These are phyloP conservation scores for Brachionus manjavacas DNA, from an alignment of 1,140 invertebrate species.

Conservation along the genomic window DNA sequence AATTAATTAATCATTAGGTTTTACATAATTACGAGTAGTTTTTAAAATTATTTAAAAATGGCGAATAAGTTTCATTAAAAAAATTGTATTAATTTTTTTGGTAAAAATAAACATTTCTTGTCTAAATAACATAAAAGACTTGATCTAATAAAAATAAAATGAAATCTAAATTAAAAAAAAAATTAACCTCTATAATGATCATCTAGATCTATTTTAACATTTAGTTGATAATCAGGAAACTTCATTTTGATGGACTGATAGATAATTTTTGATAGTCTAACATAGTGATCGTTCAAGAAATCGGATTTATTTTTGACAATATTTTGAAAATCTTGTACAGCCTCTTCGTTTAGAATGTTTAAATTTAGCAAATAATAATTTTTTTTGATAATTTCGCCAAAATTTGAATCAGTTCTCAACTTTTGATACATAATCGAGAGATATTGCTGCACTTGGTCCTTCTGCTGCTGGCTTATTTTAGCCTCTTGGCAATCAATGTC, in stretches of 20 bases:
- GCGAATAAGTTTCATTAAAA: too few relatives aligned
- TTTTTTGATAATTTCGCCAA: neutral
- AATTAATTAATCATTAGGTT: too few relatives aligned
- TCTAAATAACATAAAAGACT: too few relatives aligned
- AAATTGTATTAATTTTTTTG: too few relatives aligned
- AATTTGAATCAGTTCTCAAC: neutral
- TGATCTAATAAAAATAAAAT: neutral
- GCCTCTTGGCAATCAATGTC: slow-evolving; percentile 11
- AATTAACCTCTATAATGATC: neutral
- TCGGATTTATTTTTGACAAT: neutral
- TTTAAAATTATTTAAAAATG: too few relatives aligned
- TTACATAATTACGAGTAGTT: too few relatives aligned
- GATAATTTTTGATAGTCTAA: neutral
- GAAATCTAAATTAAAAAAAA: neutral
- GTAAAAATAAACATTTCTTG: too few relatives aligned
- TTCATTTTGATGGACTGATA: neutral
- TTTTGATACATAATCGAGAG: neutral
- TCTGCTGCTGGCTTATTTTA: neutral
- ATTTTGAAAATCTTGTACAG: neutral
- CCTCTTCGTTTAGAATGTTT: neutral
- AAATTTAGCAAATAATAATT: neutral
- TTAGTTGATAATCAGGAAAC: neutral
- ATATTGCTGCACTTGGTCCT: neutral
- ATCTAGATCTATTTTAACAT: neutral
- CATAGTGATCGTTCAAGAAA: neutral